Evolutionary conservation across 1,140 invertebrate species (phyloP).

Genomic region (Spodoptera frugiperda): DNA sequence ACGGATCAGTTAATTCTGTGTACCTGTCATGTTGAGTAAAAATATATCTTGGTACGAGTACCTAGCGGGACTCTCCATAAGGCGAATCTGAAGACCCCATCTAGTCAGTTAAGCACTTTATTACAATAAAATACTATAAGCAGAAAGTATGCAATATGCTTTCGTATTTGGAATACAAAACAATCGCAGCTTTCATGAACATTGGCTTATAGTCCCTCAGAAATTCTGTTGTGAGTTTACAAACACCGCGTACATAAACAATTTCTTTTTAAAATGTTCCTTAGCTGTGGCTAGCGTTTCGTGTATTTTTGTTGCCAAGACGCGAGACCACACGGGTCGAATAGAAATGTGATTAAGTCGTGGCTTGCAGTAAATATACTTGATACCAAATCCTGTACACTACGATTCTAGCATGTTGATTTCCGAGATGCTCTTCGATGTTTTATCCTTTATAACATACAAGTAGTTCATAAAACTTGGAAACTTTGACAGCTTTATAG

Average conservation of each 20-base stretch:
- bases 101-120: no score
- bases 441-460: neutral
- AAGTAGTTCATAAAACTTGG: neutral
- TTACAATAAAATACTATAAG: no score
- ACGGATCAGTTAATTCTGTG: neutral
- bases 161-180: no score
- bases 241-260: neutral
- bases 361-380: conserved; percentile 7
- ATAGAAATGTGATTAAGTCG: conserved; percentile 17
- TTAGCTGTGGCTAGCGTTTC: neutral
- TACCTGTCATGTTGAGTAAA: conserved; percentile 5
- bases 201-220: no score
- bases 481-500: neutral
- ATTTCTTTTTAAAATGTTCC: neutral
- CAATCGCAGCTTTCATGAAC: no score
- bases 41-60: conserved; percentile 1
- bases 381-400: neutral
- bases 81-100: no score
- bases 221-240: neutral
- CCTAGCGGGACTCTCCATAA: no score
- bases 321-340: conserved; percentile 14
- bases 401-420: neutral
- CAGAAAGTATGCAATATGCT: no score
- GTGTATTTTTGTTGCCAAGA: conserved; percentile 15
- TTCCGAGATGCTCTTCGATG: neutral